Evolutionary conservation across 2,888 invertebrate species (phyloP).

Genomic region (Ectemnius lituratus): DNA sequence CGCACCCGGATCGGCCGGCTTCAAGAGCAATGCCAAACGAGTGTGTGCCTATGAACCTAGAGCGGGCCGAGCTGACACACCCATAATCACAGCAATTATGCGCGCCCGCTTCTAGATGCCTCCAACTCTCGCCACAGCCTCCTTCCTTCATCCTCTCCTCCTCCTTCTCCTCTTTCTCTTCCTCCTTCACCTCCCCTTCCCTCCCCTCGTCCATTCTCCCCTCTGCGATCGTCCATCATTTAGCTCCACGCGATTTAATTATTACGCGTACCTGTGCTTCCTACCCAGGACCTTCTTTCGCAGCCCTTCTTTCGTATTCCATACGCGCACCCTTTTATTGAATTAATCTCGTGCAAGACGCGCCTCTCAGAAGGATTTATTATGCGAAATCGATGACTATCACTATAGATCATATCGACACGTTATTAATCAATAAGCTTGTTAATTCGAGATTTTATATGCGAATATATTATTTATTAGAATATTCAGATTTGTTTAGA

Average conservation of each 20-base stretch:
- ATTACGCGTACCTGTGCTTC: constrained; percentile 16
- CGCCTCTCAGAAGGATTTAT: too few species aligned
- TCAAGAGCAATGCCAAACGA: constrained; percentile 33
- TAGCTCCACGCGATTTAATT: constrained; percentile 59
- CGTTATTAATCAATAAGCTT: too few species aligned
- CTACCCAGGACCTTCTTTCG: too few species aligned
- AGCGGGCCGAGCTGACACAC: constrained; percentile 61
- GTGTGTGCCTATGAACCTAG: constrained; percentile 52
- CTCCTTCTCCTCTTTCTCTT: constrained; percentile 1
- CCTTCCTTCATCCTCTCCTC: constrained; percentile 34
- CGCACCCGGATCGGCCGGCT: constrained; percentile 61
- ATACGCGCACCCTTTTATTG: too few species aligned
- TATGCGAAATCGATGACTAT: too few species aligned
- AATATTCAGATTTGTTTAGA: too few species aligned
- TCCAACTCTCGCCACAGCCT: constrained; percentile 43
- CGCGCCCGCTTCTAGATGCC: constrained; percentile 43
- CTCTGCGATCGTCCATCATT: constrained; percentile 41
- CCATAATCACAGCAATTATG: constrained; percentile 67
- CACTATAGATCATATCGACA: too few species aligned
- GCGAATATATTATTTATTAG: too few species aligned
- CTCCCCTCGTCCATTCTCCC: not conserved
- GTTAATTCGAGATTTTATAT: too few species aligned
- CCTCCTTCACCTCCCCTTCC: constrained; percentile 1
- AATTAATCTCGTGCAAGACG: too few species aligned
- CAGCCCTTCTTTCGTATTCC: too few species aligned